Conservation (phyloP, 1,140 invertebrate species). For the Brachionus calyciflorus region DNA sequence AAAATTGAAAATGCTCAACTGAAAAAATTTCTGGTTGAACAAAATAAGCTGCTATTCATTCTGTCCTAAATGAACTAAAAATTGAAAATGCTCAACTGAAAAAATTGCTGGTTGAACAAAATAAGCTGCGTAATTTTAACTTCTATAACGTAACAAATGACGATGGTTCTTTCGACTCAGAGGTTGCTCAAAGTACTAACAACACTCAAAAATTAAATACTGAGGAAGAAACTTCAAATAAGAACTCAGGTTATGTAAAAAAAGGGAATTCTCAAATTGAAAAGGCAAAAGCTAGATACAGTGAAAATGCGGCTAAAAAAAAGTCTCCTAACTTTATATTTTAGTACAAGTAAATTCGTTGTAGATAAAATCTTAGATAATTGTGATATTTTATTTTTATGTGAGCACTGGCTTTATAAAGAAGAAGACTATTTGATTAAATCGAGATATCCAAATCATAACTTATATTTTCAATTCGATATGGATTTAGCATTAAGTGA, state of each 20-base stretch:
- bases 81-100: not conserved
- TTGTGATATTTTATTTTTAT: too few species aligned
- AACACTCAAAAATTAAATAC: not conserved
- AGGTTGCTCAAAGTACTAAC: not conserved
- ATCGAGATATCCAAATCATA: not conserved
- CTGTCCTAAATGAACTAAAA: not conserved
- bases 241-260: not conserved
- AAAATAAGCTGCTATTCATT: too few species aligned
- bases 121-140: not conserved
- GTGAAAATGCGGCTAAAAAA: not conserved
- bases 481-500: not conserved
- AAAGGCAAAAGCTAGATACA: not conserved
- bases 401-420: too few species aligned
- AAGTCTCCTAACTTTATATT: not conserved
- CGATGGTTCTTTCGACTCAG: not conserved
- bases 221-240: not conserved
- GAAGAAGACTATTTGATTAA: not conserved
- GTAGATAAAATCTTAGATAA: not conserved
- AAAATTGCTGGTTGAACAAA: not conserved
- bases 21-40: not conserved
- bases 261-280: not conserved
- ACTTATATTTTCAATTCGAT: not conserved
- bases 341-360: not conserved
- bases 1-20: not conserved
- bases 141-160: not conserved